Evolutionary conservation across 2,797 vertebrate species (phyloP), one percentile per base, ranked within the genome.

Genomic region (Sandelia bainsii): DNA sequence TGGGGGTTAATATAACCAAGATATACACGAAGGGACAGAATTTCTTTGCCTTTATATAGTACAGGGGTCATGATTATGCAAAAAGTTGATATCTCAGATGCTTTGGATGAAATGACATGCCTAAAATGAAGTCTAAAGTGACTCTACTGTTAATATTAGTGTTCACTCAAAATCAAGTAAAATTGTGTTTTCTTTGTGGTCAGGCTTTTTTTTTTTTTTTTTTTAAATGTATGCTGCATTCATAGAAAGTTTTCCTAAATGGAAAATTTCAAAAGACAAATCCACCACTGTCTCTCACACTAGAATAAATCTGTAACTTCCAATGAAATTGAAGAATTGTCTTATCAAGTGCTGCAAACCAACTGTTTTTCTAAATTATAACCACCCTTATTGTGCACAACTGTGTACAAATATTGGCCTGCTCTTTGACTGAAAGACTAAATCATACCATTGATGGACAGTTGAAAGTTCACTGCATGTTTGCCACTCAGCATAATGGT

Each of bases 1-100:
- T 73, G 5, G 57, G 59, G 73, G 69, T 77, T 78, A 74, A 79
- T 79, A 69, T 66, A 83, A 81, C 49, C 71, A 76, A 80, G 73
- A 71, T 76, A 61, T 75, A 83, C 75, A 80, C 44, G 39, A 56
- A 69, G 20, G 2, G 50, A 59, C 50, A 60, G 52, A 27, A 45
- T 50, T 17, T 57, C 11, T 42, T 65, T 69, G 37, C n/a, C 69
- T 57, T 58, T 20, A 2, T 25, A 39, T 46, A 22, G 62, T 17
- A 58, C 20, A 46, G 8, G 32, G 39, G 39, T 57, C 1, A 23
- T 23, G 25, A 32, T 65, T 52, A 62, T 66, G 53, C 19, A 62
- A 60, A 62, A 73, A 29, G 23, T 42, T 16, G 45, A 34, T 14
- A 19, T 58, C 50, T 72, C 25, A 27, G 39, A 62, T 0, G 7